Evolutionary conservation across 2,888 invertebrate species (phyloP), one percentile per base, ranked within the genome.

Genomic region (Eucera pruinosa): DNA sequence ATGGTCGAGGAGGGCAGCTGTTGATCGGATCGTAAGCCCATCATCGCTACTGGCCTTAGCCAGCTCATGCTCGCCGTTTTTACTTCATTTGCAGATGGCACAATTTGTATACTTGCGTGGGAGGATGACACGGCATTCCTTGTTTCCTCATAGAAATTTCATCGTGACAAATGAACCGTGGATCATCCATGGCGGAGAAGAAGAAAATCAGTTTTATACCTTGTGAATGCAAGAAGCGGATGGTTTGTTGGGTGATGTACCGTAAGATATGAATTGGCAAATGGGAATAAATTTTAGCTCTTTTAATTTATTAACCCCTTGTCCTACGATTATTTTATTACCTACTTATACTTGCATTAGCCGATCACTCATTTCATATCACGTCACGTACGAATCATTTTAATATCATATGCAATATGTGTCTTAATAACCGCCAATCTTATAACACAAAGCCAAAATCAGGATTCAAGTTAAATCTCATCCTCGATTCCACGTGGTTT

Each of bases 1-100:
- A 91, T 91, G 91, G 91, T 80, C 82, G 78, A 83, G 83, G 81
- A 78, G 82, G 83, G 83, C 88, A 89, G 88, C 88, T 89, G 88
- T 84, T 75, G 79, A 85, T 79, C 85, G 82, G 88, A 88, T 87
- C 87, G 82, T 83, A 57, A 84, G 81, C 86, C 86, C 87, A 86
- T 85, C 85, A 77, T 84, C 77, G 70, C 54, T 68, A 57, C 71
- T 71, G 54, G 69, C 54, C 54, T 48, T 73, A 77, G 81, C 83
- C 81, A 82, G 70, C 78, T 83, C 85, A 84, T 80, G 85, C 74
- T 82, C 70, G 61, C 73, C 68, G 79, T 84, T 80, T 82, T 81
- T 77, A 82, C 83, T 83, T 87, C 79, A 87, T 87, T 82, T 87
- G 84, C 87, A 85, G 86, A 88, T 82, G 86, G 78, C 74, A 79